A percentile compares a stretch with the other conserved stretches of the same genome.
phyloP scores from a whole-genome alignment of 2,888 invertebrate species.

The Hydriomena furcata region DNA sequence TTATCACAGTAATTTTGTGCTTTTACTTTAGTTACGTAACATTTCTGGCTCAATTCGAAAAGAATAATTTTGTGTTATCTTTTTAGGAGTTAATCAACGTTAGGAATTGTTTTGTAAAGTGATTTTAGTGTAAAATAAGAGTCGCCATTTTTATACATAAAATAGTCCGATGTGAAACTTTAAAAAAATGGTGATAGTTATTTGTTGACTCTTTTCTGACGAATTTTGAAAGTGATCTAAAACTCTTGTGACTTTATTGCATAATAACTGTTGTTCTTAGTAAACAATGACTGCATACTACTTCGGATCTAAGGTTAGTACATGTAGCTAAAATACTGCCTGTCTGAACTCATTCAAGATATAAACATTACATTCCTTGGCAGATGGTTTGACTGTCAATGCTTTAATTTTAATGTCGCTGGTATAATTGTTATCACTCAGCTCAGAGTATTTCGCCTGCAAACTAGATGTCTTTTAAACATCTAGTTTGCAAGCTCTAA shows the following conservation, averaged over 20 bases:
- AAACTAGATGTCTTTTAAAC: too few species aligned
- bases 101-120: conserved; percentile 1
- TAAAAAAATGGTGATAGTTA: conserved; percentile 34
- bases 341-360: too few species aligned
- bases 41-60: conserved; percentile 4
- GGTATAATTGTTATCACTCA: too few species aligned
- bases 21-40: conserved; percentile 3
- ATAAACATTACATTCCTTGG: not conserved
- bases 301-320: conserved; percentile 51
- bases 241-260: conserved; percentile 30
- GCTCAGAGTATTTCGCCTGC: too few species aligned
- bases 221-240: conserved; percentile 25
- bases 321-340: not conserved
- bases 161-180: conserved; percentile 50
- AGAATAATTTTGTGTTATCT: not conserved
- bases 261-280: conserved; percentile 18
- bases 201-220: conserved; percentile 25
- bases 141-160: conserved; percentile 56
- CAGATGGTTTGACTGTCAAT: not conserved
- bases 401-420: too few species aligned
- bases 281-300: conserved; percentile 52
- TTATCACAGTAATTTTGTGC: conserved; percentile 10
- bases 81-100: not conserved
- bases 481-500: too few species aligned
- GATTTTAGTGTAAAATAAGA: conserved; percentile 34